Base-by-base conservation (phyloP, 1,140 invertebrate genomes). In the Euwallacea similis region DNA sequence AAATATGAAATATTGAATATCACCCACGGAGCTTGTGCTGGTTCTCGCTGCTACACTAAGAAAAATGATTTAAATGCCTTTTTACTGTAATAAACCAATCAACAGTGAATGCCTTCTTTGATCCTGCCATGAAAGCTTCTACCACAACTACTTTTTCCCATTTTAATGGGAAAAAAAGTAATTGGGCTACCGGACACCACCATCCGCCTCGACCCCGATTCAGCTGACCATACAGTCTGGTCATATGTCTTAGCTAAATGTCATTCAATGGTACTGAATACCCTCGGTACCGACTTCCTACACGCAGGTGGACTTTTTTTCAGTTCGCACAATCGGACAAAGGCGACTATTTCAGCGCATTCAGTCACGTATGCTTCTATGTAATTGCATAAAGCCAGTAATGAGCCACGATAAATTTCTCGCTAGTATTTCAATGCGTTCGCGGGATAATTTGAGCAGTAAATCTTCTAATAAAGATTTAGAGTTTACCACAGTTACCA, bases 351-450 rank as follows among this genome's bases (percentile, higher is more conserved):
- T 68, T 68, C 66, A 68, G 55, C 66, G 66, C 66, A 68, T 68
- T 68, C 66, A 68, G 33, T 68, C 66, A 68, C 66, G 66, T 68
- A 60, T 68, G 56, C 66, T 68, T 68, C 66, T 68, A 68, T 68
- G 66, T 68, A 68, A 68, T 68, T 68, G 66, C 66, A 68, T 68
- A 68, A 68, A 68, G 66, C 43, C 66, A 59, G 66, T 68, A 68
- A 68, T 68, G 66, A 68, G 66, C 55, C 41, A 60, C 66, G 66
- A 68, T 68, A 68, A 68, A 68, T 68, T 68, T 59, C 56, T 68
- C 33, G 66, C 13, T 47, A 59, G 55, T 68, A 42, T 68, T 68
- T 68, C 66, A 68, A 68, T 68, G 66, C 56, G 66, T 47, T 59
- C 33, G 56, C 54, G 15, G 66, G n/a, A 68, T 68, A 68, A 68